phyloP scores from a whole-genome alignment of 2,888 invertebrate genomes.

The Diabrotica balteata region DNA sequence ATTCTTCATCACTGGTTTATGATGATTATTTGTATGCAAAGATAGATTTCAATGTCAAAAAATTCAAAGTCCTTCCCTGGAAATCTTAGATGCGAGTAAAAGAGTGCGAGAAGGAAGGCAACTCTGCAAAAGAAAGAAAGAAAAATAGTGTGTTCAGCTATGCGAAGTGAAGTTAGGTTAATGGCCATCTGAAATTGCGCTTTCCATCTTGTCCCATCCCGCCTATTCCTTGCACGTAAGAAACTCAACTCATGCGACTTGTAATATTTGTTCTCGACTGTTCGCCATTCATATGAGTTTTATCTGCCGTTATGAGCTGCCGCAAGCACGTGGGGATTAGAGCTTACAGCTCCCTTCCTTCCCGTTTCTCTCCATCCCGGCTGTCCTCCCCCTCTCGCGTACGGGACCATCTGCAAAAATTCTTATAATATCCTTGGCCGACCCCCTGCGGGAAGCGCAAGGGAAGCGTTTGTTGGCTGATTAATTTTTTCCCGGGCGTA shows the following conservation, averaged over 20 bases:
- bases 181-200: constrained; percentile 76
- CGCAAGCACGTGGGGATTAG: constrained; percentile 57
- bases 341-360: constrained; percentile 26
- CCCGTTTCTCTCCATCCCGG: constrained; percentile 4
- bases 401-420: constrained; percentile 42
- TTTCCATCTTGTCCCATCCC: constrained; percentile 69
- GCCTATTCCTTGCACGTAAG: constrained; percentile 61
- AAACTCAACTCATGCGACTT: constrained; percentile 61
- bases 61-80: constrained; percentile 7
- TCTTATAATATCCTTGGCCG: constrained; percentile 32
- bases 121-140: constrained; percentile 46
- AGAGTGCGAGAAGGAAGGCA: constrained; percentile 18
- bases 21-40: no score
- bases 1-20: no score
- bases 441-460: constrained; percentile 19
- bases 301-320: constrained; percentile 56
- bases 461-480: constrained; percentile 17
- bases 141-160: constrained; percentile 60
- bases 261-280: constrained; percentile 62
- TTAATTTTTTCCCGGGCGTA: constrained; percentile 24
- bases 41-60: no score
- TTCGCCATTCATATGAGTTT: constrained; percentile 58
- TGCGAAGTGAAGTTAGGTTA: constrained; percentile 72
- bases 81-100: constrained; percentile 5
- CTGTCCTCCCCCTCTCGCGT: constrained; percentile 33